Conservation (phyloP, 2,113 vertebrate genomes). For the Platichthys flesus region DNA sequence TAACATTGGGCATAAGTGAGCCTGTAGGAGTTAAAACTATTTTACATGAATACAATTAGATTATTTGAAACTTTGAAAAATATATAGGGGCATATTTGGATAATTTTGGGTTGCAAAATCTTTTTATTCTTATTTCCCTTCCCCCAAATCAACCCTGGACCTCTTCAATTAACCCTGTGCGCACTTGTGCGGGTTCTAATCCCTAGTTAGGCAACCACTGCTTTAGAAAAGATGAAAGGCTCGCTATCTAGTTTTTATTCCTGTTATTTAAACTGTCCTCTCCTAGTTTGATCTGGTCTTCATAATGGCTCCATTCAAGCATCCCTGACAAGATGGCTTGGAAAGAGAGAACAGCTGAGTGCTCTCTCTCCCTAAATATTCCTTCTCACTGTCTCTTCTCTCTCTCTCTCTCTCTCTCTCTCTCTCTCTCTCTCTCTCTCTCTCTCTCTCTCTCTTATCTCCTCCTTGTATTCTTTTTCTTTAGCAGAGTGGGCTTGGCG, state of each 20-base stretch:
- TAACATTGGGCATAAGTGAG: not conserved
- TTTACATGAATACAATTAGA: no score
- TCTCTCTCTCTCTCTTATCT: conserved; percentile 52
- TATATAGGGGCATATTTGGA: not conserved
- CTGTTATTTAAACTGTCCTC: conserved; percentile 46
- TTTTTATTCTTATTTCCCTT: not conserved
- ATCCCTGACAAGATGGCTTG: conserved; percentile 61
- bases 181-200: not conserved
- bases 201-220: conserved; percentile 2
- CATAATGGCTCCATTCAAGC: conserved; percentile 72
- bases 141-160: not conserved
- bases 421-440: conserved; percentile 20
- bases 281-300: conserved; percentile 52
- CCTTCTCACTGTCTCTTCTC: conserved; percentile 1
- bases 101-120: not conserved
- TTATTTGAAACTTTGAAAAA: not conserved
- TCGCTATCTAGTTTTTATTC: conserved; percentile 25
- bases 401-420: conserved; percentile 9
- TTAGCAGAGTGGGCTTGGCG: conserved; percentile 50
- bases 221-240: conserved; percentile 9
- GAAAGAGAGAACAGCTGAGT: conserved; percentile 60
- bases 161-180: not conserved
- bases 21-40: no score
- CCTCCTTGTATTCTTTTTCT: conserved; percentile 46
- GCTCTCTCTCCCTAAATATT: conserved; percentile 31